Percentiles rank a stretch among this genome's conserved stretches.
Evolutionary conservation across 1,140 invertebrate genomes (phyloP).

Genomic region (Drosophila busckii): DNA sequence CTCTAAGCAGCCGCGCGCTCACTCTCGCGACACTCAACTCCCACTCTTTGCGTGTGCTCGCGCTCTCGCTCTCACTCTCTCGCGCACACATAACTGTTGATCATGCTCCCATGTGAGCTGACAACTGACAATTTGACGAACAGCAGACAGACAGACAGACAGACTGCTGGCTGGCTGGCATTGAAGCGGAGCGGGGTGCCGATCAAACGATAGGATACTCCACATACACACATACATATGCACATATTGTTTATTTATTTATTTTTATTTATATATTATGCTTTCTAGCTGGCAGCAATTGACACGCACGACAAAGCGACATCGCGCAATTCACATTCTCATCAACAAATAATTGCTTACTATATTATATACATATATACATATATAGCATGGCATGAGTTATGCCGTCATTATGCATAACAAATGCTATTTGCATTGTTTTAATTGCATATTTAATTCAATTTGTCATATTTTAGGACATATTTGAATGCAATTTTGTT

Average conservation of each 20-base stretch:
- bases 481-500: too few relatives aligned
- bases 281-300: constrained; percentile 3
- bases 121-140: too few relatives aligned
- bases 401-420: too few relatives aligned
- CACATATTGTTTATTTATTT: constrained; percentile 1
- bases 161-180: too few relatives aligned
- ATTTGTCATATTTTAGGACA: too few relatives aligned
- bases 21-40: constrained; percentile 20
- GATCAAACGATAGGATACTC: constrained; percentile 34
- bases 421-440: too few relatives aligned
- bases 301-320: constrained; percentile 12
- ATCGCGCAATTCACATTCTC: constrained; percentile 12
- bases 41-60: constrained; percentile 3
- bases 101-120: constrained; percentile 1
- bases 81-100: constrained; percentile 4
- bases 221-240: neutral
- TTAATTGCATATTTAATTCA: too few relatives aligned
- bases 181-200: neutral
- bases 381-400: too few relatives aligned
- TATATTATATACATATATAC: neutral
- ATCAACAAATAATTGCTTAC: constrained; percentile 6
- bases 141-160: too few relatives aligned
- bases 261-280: neutral
- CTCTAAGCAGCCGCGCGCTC: constrained; percentile 6
- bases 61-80: neutral